Evolutionary conservation across 2,888 invertebrate species (phyloP).

Genomic region (Rhaphigaster nebulosa): DNA sequence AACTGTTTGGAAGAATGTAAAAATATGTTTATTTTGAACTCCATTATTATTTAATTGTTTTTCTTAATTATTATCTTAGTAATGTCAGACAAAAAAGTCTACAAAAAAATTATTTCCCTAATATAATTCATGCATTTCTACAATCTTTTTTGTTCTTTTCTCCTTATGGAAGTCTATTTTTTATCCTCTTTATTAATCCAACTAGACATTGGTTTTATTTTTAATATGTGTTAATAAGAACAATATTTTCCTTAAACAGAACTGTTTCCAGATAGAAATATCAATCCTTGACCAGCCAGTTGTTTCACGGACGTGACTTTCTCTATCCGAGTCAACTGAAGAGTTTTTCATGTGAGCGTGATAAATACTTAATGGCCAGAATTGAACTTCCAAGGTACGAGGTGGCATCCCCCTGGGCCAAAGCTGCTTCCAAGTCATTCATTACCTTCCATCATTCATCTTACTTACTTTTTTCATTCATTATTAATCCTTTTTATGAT

Average conservation of each 20-base stretch:
- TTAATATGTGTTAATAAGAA: background rate
- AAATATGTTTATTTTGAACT: no score
- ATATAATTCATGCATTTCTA: background rate
- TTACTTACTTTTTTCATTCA: slow-evolving; percentile 3
- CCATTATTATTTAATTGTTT: no score
- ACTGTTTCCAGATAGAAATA: slow-evolving; percentile 79
- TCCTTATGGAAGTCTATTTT: background rate
- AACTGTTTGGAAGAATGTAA: no score
- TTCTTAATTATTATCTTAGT: no score
- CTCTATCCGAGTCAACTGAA: slow-evolving; percentile 82
- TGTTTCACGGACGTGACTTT: slow-evolving; percentile 82
- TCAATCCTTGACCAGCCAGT: slow-evolving; percentile 85
- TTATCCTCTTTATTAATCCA: background rate
- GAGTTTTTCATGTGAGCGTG: slow-evolving; percentile 82
- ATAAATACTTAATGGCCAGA: background rate
- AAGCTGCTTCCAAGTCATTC: slow-evolving; percentile 37
- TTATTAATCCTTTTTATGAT: background rate
- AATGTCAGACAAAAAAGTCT: background rate
- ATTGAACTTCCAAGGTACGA: background rate
- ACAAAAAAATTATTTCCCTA: background rate
- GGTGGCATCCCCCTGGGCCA: slow-evolving; percentile 33
- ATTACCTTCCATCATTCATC: slow-evolving; percentile 21
- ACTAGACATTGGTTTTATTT: background rate
- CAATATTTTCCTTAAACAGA: slow-evolving; percentile 63
- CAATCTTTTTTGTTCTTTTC: background rate